Percentiles rank a stretch among this genome's conserved stretches.
Evolutionary conservation across 2,113 vertebrate genomes (phyloP).

Genomic region (Struthidea cinerea): DNA sequence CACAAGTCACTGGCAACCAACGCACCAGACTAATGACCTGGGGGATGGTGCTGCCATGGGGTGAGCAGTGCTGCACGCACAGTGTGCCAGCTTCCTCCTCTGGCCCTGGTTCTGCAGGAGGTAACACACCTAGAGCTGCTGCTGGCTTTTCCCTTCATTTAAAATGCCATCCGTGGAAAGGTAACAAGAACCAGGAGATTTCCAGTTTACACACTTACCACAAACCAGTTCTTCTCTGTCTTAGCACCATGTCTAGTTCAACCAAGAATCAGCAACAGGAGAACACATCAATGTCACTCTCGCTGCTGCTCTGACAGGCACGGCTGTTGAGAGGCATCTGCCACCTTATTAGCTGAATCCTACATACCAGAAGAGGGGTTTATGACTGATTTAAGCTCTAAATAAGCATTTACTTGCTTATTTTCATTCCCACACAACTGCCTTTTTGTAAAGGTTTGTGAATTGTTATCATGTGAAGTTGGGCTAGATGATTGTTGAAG

Average conservation of each 20-base stretch:
- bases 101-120: not conserved
- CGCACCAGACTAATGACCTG: accelerated
- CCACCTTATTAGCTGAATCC: not conserved
- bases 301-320: not conserved
- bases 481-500: not conserved
- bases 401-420: not conserved
- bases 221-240: not conserved
- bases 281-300: not conserved
- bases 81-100: not conserved
- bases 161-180: not conserved
- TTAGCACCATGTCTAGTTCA: not conserved
- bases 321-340: not conserved
- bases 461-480: not conserved
- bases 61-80: not conserved
- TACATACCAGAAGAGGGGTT: not conserved
- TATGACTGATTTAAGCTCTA: not conserved
- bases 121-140: not conserved
- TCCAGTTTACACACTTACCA: not conserved
- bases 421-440: not conserved
- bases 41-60: not conserved
- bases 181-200: not conserved
- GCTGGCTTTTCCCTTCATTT: not conserved
- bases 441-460: not conserved
- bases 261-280: not conserved
- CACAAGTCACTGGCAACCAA: not conserved